These are phyloP conservation scores for Pholis gunnellus DNA, from an alignment of 2,113 vertebrate genomes.

Conservation along the genomic window DNA sequence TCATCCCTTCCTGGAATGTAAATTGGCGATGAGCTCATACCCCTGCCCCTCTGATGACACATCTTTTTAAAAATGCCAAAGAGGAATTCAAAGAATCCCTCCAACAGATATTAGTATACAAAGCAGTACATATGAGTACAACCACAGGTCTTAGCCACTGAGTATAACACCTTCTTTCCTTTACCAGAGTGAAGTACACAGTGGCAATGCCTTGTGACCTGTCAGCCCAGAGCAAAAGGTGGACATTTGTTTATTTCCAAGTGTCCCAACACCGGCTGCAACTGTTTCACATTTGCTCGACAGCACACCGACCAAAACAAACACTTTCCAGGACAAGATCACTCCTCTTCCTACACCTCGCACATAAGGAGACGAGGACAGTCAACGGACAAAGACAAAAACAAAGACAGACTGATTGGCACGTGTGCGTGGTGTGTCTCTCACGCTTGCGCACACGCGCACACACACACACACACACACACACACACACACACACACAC, in stretches of 20 bases:
- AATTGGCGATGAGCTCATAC: conserved; percentile 63
- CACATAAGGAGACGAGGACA: conserved; percentile 37
- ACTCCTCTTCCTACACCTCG: conserved; percentile 65
- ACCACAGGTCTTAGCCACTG: not conserved
- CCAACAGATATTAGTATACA: not conserved
- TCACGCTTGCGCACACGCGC: not conserved
- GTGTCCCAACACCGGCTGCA: conserved; percentile 53
- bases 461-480: not conserved
- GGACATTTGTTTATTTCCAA: conserved; percentile 67
- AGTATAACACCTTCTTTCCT: conserved; percentile 5
- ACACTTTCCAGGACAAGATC: conserved; percentile 16
- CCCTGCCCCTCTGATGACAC: conserved; percentile 54
- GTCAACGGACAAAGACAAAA: conserved; percentile 58
- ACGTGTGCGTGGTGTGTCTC: conserved; percentile 21
- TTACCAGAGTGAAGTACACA: conserved; percentile 14
- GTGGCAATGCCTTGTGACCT: conserved; percentile 29
- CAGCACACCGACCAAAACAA: conserved; percentile 53
- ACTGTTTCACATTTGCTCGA: conserved; percentile 66
- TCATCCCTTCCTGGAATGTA: conserved; percentile 68
- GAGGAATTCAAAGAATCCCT: conserved; percentile 12
- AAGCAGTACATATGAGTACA: not conserved
- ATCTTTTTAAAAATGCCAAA: conserved; percentile 38
- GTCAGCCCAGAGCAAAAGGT: conserved; percentile 66
- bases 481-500: conserved; percentile 22
- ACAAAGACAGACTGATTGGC: conserved; percentile 39